Conservation (phyloP, 2,797 vertebrate species). For the Typhlichthys eigenmanni region DNA sequence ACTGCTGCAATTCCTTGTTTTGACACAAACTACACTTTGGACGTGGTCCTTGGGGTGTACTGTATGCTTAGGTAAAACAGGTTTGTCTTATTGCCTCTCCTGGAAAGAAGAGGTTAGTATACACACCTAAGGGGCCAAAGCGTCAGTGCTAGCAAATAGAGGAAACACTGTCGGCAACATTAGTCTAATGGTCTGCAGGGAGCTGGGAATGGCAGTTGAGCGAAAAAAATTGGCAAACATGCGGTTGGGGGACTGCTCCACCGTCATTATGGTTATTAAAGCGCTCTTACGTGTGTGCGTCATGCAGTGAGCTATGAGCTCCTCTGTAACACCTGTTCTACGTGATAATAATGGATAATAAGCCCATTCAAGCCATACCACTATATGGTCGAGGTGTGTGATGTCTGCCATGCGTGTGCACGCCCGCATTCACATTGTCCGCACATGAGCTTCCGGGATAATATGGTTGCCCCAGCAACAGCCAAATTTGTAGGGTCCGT, state of each 20-base stretch:
- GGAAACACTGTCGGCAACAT: slow-evolving; percentile 32
- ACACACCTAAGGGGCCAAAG: slow-evolving; percentile 6
- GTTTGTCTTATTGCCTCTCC: slow-evolving; percentile 1
- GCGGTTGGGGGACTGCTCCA: slow-evolving; percentile 38
- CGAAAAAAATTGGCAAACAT: slow-evolving; percentile 26
- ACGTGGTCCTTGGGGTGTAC: too few species aligned
- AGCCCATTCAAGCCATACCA: slow-evolving; percentile 14
- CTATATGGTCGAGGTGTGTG: too few species aligned
- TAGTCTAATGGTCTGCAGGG: slow-evolving; percentile 45
- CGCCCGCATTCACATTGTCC: slow-evolving; percentile 3
- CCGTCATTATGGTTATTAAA: slow-evolving; percentile 62
- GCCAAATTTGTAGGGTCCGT: slow-evolving; percentile 8
- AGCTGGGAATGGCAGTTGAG: slow-evolving; percentile 27
- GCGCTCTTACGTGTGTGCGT: slow-evolving; percentile 26
- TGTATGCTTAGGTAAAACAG: neutral
- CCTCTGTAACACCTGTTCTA: slow-evolving; percentile 10
- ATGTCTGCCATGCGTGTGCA: slow-evolving; percentile 19
- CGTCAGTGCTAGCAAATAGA: slow-evolving; percentile 13
- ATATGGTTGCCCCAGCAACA: slow-evolving; percentile 77
- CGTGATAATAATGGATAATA: slow-evolving; percentile 31
- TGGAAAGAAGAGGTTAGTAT: slow-evolving; percentile 2
- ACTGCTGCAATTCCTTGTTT: slow-evolving; percentile 65
- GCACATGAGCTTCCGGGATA: slow-evolving; percentile 13
- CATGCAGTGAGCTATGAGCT: slow-evolving; percentile 22
- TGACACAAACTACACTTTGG: slow-evolving; percentile 27